A percentile compares a stretch with the other conserved stretches of the same genome.
Evolutionary conservation across 2,797 vertebrate genomes (phyloP).

Genomic region (Cottoperca gobio): DNA sequence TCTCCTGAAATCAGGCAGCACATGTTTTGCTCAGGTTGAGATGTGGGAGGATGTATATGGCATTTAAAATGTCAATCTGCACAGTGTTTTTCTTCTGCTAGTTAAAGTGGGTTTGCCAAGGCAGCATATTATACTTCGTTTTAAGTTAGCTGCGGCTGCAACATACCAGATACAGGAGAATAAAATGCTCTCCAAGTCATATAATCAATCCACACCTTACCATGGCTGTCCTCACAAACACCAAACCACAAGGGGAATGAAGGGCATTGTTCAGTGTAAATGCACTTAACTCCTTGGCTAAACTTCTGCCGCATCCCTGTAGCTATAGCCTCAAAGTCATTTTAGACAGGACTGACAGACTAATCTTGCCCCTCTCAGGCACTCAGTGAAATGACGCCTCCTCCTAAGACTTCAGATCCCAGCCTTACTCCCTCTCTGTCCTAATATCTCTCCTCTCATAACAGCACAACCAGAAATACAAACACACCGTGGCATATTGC

Average conservation of each 20-base stretch:
- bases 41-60: neutral
- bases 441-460: conserved; percentile 70
- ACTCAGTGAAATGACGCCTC: conserved; percentile 77
- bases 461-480: conserved; percentile 68
- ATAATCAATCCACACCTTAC: conserved; percentile 38
- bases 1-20: neutral
- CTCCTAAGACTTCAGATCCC: conserved; percentile 72
- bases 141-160: conserved; percentile 1
- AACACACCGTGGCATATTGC: conserved; percentile 68
- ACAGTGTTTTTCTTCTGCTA: conserved; percentile 6
- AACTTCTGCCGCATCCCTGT: conserved; percentile 69
- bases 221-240: conserved; percentile 51
- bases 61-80: conserved; percentile 15
- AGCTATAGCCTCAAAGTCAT: conserved; percentile 75
- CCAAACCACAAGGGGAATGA: conserved; percentile 62
- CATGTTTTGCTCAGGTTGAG: conserved; percentile 9
- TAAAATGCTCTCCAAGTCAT: conserved; percentile 21
- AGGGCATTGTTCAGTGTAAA: conserved; percentile 71
- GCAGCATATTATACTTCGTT: conserved; percentile 18
- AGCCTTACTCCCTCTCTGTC: conserved; percentile 56
- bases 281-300: conserved; percentile 68
- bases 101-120: conserved; percentile 9
- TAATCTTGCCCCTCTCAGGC: conserved; percentile 76
- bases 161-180: neutral
- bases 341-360: conserved; percentile 76